These are phyloP conservation scores for Prostheceraeus crozeri DNA, from an alignment of 2,888 invertebrate genomes.

Conservation along the genomic window DNA sequence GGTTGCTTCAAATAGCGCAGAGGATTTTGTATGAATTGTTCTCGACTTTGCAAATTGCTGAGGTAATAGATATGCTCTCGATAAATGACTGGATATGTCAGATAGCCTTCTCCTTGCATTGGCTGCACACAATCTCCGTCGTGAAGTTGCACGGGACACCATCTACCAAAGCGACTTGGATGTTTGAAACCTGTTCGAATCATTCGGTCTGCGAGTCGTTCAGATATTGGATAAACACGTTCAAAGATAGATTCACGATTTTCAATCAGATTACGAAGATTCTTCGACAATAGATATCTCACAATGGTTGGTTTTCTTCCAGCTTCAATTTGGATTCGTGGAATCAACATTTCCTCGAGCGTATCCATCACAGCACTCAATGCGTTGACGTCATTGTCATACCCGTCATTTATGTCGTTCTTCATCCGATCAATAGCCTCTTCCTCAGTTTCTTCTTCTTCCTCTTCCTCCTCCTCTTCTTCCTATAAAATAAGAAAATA, in stretches of 20 bases:
- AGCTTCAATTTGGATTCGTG: conserved; percentile 49
- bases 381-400: conserved; percentile 51
- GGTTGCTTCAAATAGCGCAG: conserved; percentile 50
- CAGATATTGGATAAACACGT: conserved; percentile 52
- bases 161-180: conserved; percentile 55
- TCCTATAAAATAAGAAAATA: too few species aligned
- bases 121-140: conserved; percentile 55
- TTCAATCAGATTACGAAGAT: conserved; percentile 36
- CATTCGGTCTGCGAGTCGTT: conserved; percentile 50
- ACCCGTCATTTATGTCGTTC: conserved; percentile 51
- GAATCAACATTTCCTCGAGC: conserved; percentile 51
- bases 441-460: conserved; percentile 55
- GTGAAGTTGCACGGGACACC: conserved; percentile 55
- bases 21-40: conserved; percentile 52
- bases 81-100: conserved; percentile 52
- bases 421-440: conserved; percentile 54
- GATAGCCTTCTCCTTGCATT: conserved; percentile 49
- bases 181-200: conserved; percentile 54
- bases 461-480: conserved; percentile 55
- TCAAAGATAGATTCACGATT: conserved; percentile 53
- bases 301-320: conserved; percentile 54
- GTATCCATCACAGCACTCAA: conserved; percentile 51
- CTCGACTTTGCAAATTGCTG: conserved; percentile 45
- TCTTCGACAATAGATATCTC: conserved; percentile 49
- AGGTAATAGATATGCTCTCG: conserved; percentile 53